Evolutionary conservation across 2,888 invertebrate genomes (phyloP), one percentile per base, ranked within the genome.

Genomic region (Dasysyrphus albostriatus): DNA sequence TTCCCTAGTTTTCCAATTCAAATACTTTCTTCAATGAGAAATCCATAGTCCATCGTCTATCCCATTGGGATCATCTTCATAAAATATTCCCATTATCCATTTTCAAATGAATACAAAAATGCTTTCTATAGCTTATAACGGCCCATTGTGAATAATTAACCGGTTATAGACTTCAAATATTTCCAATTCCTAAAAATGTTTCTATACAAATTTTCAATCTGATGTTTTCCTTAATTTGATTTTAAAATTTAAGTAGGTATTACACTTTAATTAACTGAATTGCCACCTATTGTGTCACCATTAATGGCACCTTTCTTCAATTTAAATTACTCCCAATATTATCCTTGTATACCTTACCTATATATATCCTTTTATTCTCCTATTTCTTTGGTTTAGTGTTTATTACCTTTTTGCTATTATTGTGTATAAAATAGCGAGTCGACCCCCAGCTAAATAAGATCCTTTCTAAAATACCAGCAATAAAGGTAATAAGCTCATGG

Each of bases 401-500:
- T 79, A 79, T 79, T 83, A 69, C 69, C 51, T 24, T 44, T 47
- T 16, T 32, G 32, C 79, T 42, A 58, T 70, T 78, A 69, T 63
- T 69, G 24, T 3, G 24, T 24, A 32, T 67, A 73, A 83, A 72
- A 44, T 32, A 58, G 24, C 24, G 24, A 24, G 47, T 73, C 67
- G n/a, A 69, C 69, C 29, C 78, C 54, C 8, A 19, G 24, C 39
- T 61, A 24, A 19, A 56, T 16, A 37, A 37, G 19, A 5, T 67
- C 39, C 63, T 42, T 16, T 56, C 6, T 47, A 49, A 49, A 14
- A 44, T 10, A 19, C 51, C n/a, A 39, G 51, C 81, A 67, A 81
- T 80, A 76, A 77, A 69, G 82, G 85, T 82, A 85, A 85, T 85
- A 85, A 85, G 85, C 82, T 77, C 76, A 51, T 74, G 85, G 85